These are phyloP conservation scores for Phalloptychus januarius DNA, from an alignment of 2,797 vertebrate genomes.

Conservation along the genomic window DNA sequence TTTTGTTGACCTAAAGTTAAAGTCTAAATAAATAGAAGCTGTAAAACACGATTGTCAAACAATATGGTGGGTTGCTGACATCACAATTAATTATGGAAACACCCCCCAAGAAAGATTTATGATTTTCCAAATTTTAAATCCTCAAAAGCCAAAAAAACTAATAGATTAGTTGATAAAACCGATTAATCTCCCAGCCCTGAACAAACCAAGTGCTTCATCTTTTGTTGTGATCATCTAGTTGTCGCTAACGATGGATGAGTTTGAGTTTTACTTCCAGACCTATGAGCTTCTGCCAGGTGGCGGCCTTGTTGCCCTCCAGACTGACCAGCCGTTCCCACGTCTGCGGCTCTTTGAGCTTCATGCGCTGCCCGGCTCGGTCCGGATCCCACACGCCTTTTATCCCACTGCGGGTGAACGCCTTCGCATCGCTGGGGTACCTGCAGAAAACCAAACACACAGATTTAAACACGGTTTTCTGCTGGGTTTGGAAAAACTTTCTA, in stretches of 20 bases:
- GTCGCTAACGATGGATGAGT: neutral
- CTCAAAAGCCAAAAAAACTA: no score
- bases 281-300: conserved; percentile 88
- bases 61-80: no score
- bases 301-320: conserved; percentile 81
- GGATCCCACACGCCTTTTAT: conserved; percentile 87
- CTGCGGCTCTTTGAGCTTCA: conserved; percentile 84
- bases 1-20: no score
- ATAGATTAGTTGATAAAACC: no score
- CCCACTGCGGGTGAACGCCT: conserved; percentile 81
- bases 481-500: no score
- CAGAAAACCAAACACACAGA: neutral
- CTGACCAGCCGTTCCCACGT: conserved; percentile 89
- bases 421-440: conserved; percentile 85
- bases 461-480: neutral
- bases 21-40: no score
- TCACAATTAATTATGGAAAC: no score
- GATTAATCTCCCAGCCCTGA: no score
- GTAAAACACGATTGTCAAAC: no score
- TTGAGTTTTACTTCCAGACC: conserved; percentile 67
- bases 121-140: no score
- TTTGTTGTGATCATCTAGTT: neutral
- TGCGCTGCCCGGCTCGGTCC: conserved; percentile 81
- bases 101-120: no score
- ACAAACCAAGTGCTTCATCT: no score